phyloP scores from a whole-genome alignment of 2,888 invertebrate species.

The Ornithoptera alexandrae region DNA sequence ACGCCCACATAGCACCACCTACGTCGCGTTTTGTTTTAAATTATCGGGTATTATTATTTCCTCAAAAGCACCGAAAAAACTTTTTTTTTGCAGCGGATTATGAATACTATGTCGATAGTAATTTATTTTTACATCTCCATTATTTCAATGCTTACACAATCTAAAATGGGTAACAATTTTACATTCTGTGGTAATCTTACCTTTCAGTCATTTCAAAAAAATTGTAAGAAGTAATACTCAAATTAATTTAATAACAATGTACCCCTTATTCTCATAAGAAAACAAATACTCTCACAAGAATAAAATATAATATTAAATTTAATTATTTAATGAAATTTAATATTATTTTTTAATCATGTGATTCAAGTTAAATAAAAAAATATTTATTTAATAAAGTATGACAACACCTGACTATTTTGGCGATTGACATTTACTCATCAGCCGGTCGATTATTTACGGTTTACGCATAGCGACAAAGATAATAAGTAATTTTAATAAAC shows the following conservation, averaged over 20 bases:
- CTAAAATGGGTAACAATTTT: not conserved
- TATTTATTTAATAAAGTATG: not conserved
- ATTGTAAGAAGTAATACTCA: too few relatives aligned
- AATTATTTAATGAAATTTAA: too few relatives aligned
- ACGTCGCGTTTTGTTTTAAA: too few relatives aligned
- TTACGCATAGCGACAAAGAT: constrained; percentile 45
- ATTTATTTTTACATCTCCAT: not conserved
- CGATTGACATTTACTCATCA: constrained; percentile 40
- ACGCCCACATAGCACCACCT: not conserved
- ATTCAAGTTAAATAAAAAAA: not conserved
- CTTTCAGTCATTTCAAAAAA: too few relatives aligned
- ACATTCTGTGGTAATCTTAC: not conserved
- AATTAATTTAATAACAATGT: too few relatives aligned
- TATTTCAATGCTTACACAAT: not conserved
- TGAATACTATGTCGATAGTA: not conserved
- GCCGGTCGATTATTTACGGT: constrained; percentile 63
- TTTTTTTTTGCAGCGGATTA: not conserved
- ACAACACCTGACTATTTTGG: constrained; percentile 34
- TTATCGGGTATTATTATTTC: not conserved
- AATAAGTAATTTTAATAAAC: not conserved
- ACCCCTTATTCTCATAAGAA: too few relatives aligned
- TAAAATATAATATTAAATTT: too few relatives aligned
- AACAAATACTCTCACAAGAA: too few relatives aligned
- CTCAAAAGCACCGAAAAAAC: too few relatives aligned
- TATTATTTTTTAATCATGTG: not conserved